Conservation (phyloP, 37 sponge, comb jelly and placozoan genomes). For the Aplysina aerophoba region DNA sequence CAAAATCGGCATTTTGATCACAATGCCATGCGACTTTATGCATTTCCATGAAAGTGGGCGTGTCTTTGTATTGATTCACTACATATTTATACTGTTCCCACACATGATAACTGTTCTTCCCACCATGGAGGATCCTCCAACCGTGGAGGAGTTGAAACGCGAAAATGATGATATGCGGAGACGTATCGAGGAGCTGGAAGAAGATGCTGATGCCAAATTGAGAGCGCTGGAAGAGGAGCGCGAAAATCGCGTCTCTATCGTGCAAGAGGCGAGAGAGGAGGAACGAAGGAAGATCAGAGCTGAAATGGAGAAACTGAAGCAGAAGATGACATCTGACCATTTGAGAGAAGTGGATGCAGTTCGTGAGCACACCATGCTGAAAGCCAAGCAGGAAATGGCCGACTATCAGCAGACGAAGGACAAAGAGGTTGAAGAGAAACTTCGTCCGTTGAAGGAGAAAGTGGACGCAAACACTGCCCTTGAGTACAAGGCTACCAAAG, state of each 20-base stretch:
- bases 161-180: background rate
- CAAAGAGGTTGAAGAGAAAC: background rate
- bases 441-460: background rate
- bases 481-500: background rate
- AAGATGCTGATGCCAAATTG: background rate
- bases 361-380: constrained; percentile 2
- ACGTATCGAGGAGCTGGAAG: background rate
- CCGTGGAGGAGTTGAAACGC: background rate
- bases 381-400: background rate
- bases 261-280: constrained; percentile 13
- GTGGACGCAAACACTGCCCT: no score
- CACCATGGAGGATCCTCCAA: background rate
- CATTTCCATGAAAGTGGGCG: background rate
- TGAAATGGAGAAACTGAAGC: background rate
- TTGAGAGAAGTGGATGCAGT: background rate
- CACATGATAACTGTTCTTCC: background rate
- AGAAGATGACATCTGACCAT: constrained; percentile 10
- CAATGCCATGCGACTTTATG: no score
- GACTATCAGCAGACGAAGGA: background rate
- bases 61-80: constrained; percentile 2
- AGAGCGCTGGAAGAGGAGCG: background rate
- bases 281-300: background rate
- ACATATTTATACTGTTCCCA: background rate
- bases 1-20: no score
- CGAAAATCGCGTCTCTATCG: background rate